phyloP scores from a whole-genome alignment of 2,113 vertebrate species.

The Perca fluviatilis region DNA sequence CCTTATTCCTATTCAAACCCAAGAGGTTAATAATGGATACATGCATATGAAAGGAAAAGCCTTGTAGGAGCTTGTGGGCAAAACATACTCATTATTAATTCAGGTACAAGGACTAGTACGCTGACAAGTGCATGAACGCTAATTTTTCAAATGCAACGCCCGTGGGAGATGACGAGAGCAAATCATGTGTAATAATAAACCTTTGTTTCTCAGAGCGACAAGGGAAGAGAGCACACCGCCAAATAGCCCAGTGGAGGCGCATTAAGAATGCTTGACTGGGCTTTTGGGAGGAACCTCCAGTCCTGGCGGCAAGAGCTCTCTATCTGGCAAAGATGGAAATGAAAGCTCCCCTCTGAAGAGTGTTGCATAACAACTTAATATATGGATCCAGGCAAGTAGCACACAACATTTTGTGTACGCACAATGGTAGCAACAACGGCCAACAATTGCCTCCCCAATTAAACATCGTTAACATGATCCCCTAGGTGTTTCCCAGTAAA shows the following conservation, averaged over 20 bases:
- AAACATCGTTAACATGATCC: constrained; percentile 70
- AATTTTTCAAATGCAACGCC: constrained; percentile 67
- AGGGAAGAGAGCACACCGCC: constrained; percentile 27
- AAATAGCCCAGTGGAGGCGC: constrained; percentile 62
- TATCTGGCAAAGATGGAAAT: constrained; percentile 33
- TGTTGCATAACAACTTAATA: constrained; percentile 50
- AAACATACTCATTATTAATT: constrained; percentile 73
- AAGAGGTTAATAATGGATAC: constrained; percentile 60
- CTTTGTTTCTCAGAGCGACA: constrained; percentile 69
- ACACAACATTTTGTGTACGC: constrained; percentile 16
- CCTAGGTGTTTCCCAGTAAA: constrained; percentile 49
- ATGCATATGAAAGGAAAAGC: constrained; percentile 16
- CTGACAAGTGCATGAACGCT: constrained; percentile 50
- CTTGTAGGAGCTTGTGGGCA: constrained; percentile 42
- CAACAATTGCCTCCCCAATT: constrained; percentile 59
- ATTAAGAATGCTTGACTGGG: constrained; percentile 65
- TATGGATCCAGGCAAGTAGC: constrained; percentile 51
- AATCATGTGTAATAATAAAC: constrained; percentile 76
- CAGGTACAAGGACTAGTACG: constrained; percentile 54
- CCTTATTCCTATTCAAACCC: constrained; percentile 18
- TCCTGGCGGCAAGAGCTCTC: constrained; percentile 38
- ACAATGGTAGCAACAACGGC: constrained; percentile 3
- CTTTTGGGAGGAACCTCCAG: constrained; percentile 55
- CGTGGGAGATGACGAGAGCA: constrained; percentile 65
- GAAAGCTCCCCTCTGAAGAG: constrained; percentile 27